These are phyloP conservation scores for Dryas iulia DNA, from an alignment of 1,140 invertebrate species.

Conservation along the genomic window DNA sequence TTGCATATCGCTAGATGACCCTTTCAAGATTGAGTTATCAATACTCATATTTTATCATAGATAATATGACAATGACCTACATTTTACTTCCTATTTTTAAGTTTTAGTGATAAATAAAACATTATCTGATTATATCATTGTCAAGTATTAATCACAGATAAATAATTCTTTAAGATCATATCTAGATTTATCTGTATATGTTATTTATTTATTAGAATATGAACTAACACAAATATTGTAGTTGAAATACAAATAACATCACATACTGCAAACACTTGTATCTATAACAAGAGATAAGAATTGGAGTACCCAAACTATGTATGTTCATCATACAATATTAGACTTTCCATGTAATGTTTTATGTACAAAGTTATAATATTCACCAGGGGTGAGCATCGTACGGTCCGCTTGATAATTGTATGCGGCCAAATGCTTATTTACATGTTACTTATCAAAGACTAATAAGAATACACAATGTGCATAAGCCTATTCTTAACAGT, in stretches of 20 bases:
- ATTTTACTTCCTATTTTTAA: slow-evolving; percentile 28
- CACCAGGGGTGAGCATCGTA: no score
- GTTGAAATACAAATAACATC: neutral
- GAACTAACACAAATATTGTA: neutral
- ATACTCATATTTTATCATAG: slow-evolving; percentile 21
- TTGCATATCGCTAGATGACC: neutral
- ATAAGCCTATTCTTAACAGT: no score
- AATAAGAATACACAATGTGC: no score
- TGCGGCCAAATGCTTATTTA: no score
- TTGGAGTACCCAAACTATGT: neutral
- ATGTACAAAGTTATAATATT: no score
- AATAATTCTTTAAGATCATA: neutral
- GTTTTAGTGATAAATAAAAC: neutral
- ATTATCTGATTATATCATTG: neutral
- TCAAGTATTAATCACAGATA: slow-evolving; percentile 21
- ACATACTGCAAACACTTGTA: neutral
- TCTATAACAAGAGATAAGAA: neutral
- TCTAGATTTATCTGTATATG: neutral
- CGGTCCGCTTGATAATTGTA: no score
- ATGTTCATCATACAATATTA: no score
- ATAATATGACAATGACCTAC: slow-evolving; percentile 36
- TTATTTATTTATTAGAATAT: neutral
- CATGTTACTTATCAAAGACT: no score
- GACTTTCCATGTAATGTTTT: no score
- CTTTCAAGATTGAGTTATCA: neutral